Percentiles rank a stretch among this genome's conserved stretches.
These are phyloP conservation scores for Lasioglossum oenotherae DNA, from an alignment of 2,888 invertebrate genomes.

Conservation along the genomic window DNA sequence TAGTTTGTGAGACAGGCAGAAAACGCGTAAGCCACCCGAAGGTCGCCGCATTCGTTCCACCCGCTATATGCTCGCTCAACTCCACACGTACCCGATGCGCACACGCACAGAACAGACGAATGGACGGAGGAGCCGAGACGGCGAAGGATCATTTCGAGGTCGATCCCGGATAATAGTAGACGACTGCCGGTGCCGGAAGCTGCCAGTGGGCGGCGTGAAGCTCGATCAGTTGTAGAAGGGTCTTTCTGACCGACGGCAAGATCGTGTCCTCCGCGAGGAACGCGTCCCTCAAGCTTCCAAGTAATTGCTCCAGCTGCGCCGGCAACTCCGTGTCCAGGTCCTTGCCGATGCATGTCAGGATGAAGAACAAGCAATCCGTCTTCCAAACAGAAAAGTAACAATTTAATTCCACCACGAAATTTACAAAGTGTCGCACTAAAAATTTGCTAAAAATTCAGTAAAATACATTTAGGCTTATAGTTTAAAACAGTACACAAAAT, in stretches of 20 bases:
- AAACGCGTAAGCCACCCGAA: background rate
- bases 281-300: slow-evolving; percentile 93
- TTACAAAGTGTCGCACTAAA: background rate
- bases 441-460: background rate
- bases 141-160: slow-evolving; percentile 75
- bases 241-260: slow-evolving; percentile 91
- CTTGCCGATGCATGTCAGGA: slow-evolving; percentile 94
- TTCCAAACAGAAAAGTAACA: slow-evolving; percentile 77
- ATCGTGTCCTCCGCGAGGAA: slow-evolving; percentile 91
- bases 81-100: slow-evolving; percentile 18
- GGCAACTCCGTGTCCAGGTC: slow-evolving; percentile 94
- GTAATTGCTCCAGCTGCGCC: slow-evolving; percentile 91
- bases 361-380: slow-evolving; percentile 96
- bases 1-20: background rate
- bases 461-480: background rate
- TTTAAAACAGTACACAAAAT: background rate
- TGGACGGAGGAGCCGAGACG: slow-evolving; percentile 53
- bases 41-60: slow-evolving; percentile 1
- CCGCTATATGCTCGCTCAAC: background rate
- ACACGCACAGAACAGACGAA: slow-evolving; percentile 32
- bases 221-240: slow-evolving; percentile 95
- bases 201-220: slow-evolving; percentile 96
- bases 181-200: slow-evolving; percentile 94
- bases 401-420: background rate
- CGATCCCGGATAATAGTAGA: slow-evolving; percentile 92